Conservation (phyloP, 1,140 invertebrate genomes). For the Teleogryllus occipitalis region DNA sequence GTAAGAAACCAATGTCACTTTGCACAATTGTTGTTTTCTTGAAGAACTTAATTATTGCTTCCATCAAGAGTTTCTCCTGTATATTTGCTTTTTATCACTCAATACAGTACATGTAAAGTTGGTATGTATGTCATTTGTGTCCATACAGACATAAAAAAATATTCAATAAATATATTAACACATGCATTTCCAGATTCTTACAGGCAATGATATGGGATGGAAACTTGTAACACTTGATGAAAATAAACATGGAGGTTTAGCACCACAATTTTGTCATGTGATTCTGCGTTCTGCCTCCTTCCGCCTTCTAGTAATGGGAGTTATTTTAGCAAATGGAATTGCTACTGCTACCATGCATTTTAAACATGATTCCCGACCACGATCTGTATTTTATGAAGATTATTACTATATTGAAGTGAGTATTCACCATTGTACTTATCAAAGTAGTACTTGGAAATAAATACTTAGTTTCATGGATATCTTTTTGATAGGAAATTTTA, state of each 20-base stretch:
- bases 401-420: slow-evolving; percentile 90
- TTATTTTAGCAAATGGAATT: slow-evolving; percentile 91
- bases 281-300: slow-evolving; percentile 87
- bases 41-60: too few relatives aligned
- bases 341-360: slow-evolving; percentile 95
- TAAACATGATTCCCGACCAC: slow-evolving; percentile 77
- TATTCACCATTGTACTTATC: too few relatives aligned
- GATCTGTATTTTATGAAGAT: slow-evolving; percentile 74
- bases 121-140: background rate
- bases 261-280: slow-evolving; percentile 77
- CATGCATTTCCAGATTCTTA: slow-evolving; percentile 59
- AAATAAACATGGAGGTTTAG: slow-evolving; percentile 82
- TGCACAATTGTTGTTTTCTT: too few relatives aligned
- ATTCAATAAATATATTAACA: too few relatives aligned
- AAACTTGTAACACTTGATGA: slow-evolving; percentile 91
- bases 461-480: too few relatives aligned
- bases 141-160: too few relatives aligned
- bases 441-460: too few relatives aligned
- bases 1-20: background rate
- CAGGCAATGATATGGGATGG: slow-evolving; percentile 84
- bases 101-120: background rate
- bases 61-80: too few relatives aligned
- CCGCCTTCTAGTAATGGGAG: slow-evolving; percentile 85
- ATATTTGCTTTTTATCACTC: background rate
- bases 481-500: too few relatives aligned